Conservation (phyloP, 2,797 vertebrate genomes). For the Momotus momota region DNA sequence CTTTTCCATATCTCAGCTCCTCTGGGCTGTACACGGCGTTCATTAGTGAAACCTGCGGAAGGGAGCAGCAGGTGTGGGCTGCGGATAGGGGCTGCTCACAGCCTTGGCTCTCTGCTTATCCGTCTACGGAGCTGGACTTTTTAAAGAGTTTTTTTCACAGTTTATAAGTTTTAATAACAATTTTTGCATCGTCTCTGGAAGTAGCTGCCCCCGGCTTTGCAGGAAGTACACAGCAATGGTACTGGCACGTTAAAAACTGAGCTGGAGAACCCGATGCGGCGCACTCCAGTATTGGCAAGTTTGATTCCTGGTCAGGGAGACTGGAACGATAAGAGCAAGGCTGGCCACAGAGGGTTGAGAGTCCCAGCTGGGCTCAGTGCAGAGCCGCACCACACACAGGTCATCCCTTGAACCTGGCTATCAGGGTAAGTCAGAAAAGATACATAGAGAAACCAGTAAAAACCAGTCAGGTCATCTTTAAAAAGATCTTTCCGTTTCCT, state of each 20-base stretch:
- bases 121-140: too few relatives aligned
- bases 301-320: not conserved
- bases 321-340: not conserved
- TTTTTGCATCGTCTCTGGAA: slow-evolving; percentile 23
- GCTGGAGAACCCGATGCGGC: not conserved
- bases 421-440: not conserved
- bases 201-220: not conserved
- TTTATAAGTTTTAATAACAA: slow-evolving; percentile 51
- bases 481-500: not conserved
- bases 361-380: not conserved
- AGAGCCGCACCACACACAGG: too few relatives aligned
- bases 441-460: not conserved
- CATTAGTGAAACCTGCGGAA: not conserved
- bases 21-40: not conserved
- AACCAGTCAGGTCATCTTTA: not conserved
- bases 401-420: not conserved
- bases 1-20: slow-evolving; percentile 8
- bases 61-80: slow-evolving; percentile 61
- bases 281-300: not conserved
- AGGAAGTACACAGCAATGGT: not conserved
- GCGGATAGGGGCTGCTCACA: slow-evolving; percentile 23
- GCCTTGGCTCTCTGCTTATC: not conserved
- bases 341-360: not conserved
- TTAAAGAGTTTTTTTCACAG: not conserved
- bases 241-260: not conserved